phyloP scores from a whole-genome alignment of 2,888 invertebrate genomes.

The Drosophila infuscata region DNA sequence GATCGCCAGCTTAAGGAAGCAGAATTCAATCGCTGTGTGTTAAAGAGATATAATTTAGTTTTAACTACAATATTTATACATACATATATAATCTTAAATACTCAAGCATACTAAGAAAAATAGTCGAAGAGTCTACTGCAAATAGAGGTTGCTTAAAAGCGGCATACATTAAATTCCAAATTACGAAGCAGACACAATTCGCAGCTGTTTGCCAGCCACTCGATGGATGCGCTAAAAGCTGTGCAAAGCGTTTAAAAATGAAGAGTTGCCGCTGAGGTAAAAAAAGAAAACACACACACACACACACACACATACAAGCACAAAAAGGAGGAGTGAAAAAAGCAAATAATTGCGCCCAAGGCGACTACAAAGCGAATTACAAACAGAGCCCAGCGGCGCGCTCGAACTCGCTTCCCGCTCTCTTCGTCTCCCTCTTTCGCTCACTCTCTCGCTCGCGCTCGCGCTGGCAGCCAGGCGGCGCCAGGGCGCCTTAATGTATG shows the following conservation, averaged over 20 bases:
- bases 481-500: constrained; percentile 66
- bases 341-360: constrained; percentile 77
- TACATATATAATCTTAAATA: background rate
- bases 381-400: constrained; percentile 63
- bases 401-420: background rate
- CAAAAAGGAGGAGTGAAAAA: constrained; percentile 18
- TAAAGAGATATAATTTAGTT: background rate
- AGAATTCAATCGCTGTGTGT: background rate
- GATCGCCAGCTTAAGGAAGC: background rate
- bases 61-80: background rate
- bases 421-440: background rate
- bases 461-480: constrained; percentile 37
- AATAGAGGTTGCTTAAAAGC: constrained; percentile 7
- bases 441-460: background rate
- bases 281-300: constrained; percentile 20
- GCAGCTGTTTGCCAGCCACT: constrained; percentile 72
- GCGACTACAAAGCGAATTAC: constrained; percentile 77
- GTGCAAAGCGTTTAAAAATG: constrained; percentile 56
- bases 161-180: constrained; percentile 38
- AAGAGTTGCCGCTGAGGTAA: constrained; percentile 45
- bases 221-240: constrained; percentile 59
- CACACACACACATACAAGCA: background rate
- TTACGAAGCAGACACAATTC: constrained; percentile 61
- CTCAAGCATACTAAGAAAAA: background rate
- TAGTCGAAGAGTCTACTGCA: background rate